Evolutionary conservation across 2,888 invertebrate genomes (phyloP).

Genomic region (Thymelicus sylvestris): DNA sequence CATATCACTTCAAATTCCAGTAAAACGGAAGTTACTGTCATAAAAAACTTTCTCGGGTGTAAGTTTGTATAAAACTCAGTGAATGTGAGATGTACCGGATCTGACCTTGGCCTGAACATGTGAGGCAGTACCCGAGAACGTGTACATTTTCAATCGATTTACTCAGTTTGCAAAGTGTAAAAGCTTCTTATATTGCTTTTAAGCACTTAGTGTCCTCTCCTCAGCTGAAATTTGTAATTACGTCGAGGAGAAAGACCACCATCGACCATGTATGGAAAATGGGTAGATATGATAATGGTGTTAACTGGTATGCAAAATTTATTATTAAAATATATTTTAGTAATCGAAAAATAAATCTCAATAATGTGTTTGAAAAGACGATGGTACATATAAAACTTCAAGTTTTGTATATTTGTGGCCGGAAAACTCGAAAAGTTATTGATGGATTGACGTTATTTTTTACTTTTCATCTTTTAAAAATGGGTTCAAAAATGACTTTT

Average conservation of each 20-base stretch:
- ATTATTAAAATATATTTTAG: too few species aligned
- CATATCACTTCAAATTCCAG: neutral
- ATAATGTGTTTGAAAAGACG: too few species aligned
- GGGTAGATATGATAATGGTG: too few species aligned
- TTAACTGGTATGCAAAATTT: too few species aligned
- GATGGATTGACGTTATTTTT: too few species aligned
- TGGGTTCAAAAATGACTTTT: too few species aligned
- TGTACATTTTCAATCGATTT: constrained; percentile 12
- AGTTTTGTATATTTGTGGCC: too few species aligned
- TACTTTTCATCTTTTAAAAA: too few species aligned
- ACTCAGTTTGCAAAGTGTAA: constrained; percentile 5
- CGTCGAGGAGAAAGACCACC: neutral
- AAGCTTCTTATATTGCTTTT: constrained; percentile 1
- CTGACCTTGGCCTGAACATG: constrained; percentile 1
- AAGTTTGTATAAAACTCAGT: neutral
- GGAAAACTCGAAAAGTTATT: too few species aligned
- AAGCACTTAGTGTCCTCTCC: constrained; percentile 7
- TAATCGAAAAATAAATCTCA: too few species aligned
- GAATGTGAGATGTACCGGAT: neutral
- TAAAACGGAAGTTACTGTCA: neutral
- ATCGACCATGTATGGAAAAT: too few species aligned
- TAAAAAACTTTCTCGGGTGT: neutral
- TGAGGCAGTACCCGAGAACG: neutral
- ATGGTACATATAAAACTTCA: too few species aligned
- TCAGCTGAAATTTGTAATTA: constrained; percentile 6